phyloP scores from a whole-genome alignment of 1,140 invertebrate species.

The Venturia canescens region DNA sequence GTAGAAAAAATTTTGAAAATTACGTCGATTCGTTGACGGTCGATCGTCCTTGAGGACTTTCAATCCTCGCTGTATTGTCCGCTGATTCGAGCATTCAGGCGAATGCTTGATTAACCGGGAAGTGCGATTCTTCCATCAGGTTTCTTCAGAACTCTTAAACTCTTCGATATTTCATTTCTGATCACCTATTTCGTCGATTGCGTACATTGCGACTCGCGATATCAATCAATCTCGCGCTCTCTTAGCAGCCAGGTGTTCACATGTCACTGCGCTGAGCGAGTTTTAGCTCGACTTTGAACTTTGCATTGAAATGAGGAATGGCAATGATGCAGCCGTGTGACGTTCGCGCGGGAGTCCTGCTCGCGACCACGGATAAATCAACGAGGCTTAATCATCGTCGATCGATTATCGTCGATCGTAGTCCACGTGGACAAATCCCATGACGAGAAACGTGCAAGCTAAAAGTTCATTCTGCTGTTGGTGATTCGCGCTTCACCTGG shows the following conservation, averaged over 20 bases:
- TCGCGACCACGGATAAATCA: slow-evolving; percentile 4
- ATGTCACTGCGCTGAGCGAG: neutral
- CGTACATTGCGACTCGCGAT: slow-evolving; percentile 3
- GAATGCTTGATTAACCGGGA: too few species aligned
- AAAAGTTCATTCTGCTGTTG: neutral
- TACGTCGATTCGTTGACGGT: neutral
- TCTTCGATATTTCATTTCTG: neutral
- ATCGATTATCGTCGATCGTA: neutral
- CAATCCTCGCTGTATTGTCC: too few species aligned
- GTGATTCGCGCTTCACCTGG: neutral
- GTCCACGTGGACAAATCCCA: neutral
- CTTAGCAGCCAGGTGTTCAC: neutral
- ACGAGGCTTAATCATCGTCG: slow-evolving; percentile 1
- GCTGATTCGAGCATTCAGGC: too few species aligned
- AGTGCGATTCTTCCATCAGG: neutral
- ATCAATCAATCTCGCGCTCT: neutral
- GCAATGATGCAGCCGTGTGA: neutral
- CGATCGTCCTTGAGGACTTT: neutral
- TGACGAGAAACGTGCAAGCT: neutral
- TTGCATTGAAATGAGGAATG: slow-evolving; percentile 23
- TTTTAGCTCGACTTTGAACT: slow-evolving; percentile 28
- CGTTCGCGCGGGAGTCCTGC: neutral
- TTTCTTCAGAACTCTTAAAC: neutral
- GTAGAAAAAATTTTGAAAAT: neutral
- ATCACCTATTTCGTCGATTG: neutral